Percentiles rank a stretch among this genome's conserved stretches.
These are phyloP conservation scores for Neodiprion lecontei DNA, from an alignment of 1,140 invertebrate species.

Conservation along the genomic window DNA sequence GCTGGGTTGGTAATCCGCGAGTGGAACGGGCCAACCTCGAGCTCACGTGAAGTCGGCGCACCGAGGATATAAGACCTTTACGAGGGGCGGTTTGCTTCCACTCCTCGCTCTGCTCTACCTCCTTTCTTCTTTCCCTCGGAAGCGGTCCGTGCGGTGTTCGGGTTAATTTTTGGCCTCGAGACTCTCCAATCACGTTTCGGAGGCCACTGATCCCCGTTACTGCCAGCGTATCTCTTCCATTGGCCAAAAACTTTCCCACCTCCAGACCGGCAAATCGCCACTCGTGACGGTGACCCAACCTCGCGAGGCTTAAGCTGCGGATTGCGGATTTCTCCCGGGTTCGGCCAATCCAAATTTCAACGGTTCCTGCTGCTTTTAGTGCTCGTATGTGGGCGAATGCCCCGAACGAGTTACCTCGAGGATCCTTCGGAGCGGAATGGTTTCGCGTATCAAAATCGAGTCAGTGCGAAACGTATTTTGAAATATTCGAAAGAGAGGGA, in stretches of 20 bases:
- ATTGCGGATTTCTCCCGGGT: neutral
- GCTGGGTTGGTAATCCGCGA: neutral
- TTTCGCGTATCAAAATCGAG: too few relatives aligned
- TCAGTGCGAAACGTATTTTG: too few relatives aligned
- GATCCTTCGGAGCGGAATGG: too few relatives aligned
- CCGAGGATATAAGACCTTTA: slow-evolving; percentile 1
- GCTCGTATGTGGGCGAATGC: too few relatives aligned
- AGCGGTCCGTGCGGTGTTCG: neutral
- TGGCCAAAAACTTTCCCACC: too few relatives aligned
- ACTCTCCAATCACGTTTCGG: slow-evolving; percentile 2
- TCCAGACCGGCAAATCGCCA: too few relatives aligned
- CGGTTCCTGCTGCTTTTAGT: too few relatives aligned
- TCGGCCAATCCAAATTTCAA: too few relatives aligned
- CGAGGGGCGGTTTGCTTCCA: neutral
- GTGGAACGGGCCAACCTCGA: neutral
- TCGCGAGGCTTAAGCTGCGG: neutral
- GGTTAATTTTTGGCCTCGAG: neutral
- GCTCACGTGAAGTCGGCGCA: neutral
- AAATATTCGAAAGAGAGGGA: too few relatives aligned
- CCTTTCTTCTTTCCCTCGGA: neutral
- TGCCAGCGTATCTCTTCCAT: too few relatives aligned
- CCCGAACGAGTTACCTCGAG: too few relatives aligned
- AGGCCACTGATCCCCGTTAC: too few relatives aligned
- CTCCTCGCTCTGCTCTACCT: neutral
- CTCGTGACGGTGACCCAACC: neutral